Percentiles rank a stretch among this genome's conserved stretches.
These are phyloP conservation scores for Cyanoderma ruficeps DNA, from an alignment of 2,113 vertebrate genomes.

Conservation along the genomic window DNA sequence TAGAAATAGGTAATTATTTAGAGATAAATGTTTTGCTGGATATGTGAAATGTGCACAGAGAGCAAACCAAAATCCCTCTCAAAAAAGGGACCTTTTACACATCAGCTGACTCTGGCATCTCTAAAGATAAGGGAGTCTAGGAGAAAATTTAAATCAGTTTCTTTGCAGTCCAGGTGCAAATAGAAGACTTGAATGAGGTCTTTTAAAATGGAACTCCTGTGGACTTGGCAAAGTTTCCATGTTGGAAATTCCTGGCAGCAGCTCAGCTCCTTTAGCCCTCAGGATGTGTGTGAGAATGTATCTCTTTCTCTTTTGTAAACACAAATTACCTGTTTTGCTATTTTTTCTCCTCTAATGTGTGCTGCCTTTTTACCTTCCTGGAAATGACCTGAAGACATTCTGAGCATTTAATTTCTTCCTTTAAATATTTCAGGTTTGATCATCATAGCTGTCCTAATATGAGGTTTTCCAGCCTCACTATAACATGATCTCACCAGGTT, in stretches of 20 bases:
- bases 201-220: background rate
- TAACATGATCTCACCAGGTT: background rate
- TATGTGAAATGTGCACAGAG: background rate
- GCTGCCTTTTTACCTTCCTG: constrained; percentile 14
- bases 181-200: constrained; percentile 5
- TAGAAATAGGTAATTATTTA: background rate
- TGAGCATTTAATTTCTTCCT: background rate
- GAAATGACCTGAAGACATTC: background rate
- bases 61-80: background rate
- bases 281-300: background rate
- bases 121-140: background rate
- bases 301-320: constrained; percentile 8
- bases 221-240: background rate
- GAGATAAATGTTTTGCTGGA: background rate
- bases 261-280: background rate
- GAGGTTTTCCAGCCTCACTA: background rate
- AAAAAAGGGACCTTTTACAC: background rate
- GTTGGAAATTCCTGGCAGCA: background rate
- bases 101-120: background rate
- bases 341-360: constrained; percentile 16
- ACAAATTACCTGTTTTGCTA: constrained; percentile 8
- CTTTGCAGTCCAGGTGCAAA: background rate
- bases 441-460: background rate
- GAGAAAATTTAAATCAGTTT: background rate
- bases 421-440: background rate